Conservation (phyloP, 2,797 vertebrate genomes). For the Acrossocheilus fasciatus region DNA sequence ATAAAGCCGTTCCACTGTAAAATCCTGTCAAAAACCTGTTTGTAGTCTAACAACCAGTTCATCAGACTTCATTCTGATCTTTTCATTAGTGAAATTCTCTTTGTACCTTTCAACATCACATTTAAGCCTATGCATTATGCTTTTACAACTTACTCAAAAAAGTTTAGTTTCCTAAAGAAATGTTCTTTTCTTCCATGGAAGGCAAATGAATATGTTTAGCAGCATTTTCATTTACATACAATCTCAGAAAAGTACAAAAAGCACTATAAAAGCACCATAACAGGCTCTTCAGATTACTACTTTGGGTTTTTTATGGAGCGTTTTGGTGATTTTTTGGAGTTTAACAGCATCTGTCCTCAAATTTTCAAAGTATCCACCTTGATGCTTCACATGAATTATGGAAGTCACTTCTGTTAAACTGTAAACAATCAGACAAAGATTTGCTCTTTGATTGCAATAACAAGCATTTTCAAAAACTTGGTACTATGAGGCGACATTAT, state of each 20-base stretch:
- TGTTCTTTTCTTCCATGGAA: not conserved
- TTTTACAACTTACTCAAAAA: not conserved
- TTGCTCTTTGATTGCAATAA: not conserved
- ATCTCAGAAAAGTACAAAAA: not conserved
- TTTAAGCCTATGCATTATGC: not conserved
- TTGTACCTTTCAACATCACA: not conserved
- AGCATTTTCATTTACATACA: not conserved
- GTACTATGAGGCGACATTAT: not conserved
- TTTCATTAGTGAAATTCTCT: slow-evolving; percentile 3
- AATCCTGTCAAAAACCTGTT: not conserved
- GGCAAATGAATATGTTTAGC: not conserved
- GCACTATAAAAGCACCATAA: not conserved
- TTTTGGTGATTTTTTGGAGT: not conserved
- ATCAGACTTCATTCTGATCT: not conserved
- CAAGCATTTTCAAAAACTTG: not conserved
- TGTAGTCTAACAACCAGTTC: not conserved
- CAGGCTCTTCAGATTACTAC: too few relatives aligned
- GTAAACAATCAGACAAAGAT: not conserved
- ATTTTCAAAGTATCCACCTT: not conserved
- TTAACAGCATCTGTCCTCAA: not conserved
- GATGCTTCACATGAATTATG: not conserved
- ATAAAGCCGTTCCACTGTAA: not conserved
- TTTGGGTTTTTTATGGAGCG: not conserved
- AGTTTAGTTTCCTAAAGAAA: not conserved
- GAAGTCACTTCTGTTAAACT: not conserved